phyloP scores from a whole-genome alignment of 2,113 vertebrate genomes.

The Grammomys surdaster region DNA sequence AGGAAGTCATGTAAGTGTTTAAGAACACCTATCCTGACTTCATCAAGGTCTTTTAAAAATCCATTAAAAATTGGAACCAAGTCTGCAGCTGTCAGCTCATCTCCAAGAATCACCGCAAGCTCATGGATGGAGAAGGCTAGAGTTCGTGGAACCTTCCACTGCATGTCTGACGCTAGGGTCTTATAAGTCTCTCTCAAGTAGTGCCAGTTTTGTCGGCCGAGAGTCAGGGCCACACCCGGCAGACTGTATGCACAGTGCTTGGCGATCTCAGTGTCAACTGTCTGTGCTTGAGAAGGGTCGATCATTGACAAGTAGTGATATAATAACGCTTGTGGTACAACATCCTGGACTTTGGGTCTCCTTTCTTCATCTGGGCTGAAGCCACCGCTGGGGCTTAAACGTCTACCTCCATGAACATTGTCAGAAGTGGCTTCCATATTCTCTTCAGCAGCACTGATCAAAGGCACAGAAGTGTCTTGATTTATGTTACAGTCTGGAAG shows the following conservation, averaged over 20 bases:
- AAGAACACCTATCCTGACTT: slow-evolving; percentile 78
- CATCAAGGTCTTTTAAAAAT: slow-evolving; percentile 95
- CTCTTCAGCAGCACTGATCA: slow-evolving; percentile 86
- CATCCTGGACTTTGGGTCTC: slow-evolving; percentile 94
- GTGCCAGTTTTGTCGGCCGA: slow-evolving; percentile 98
- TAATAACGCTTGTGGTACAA: slow-evolving; percentile 96
- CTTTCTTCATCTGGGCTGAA: slow-evolving; percentile 91
- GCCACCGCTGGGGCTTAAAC: slow-evolving; percentile 86
- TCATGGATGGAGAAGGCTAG: slow-evolving; percentile 99
- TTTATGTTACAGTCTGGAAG: slow-evolving; percentile 84
- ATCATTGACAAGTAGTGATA: slow-evolving; percentile 99
- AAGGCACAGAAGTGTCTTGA: not conserved
- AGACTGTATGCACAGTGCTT: slow-evolving; percentile 99
- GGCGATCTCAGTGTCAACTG: slow-evolving; percentile 97
- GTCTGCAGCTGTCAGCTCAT: slow-evolving; percentile 97
- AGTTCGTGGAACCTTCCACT: slow-evolving; percentile 95
- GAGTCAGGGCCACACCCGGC: slow-evolving; percentile 95
- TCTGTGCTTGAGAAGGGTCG: slow-evolving; percentile 96
- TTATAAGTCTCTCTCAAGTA: slow-evolving; percentile 98
- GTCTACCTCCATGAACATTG: slow-evolving; percentile 88
- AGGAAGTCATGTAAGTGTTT: slow-evolving; percentile 96
- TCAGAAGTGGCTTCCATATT: slow-evolving; percentile 85
- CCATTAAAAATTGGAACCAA: slow-evolving; percentile 98
- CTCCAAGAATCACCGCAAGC: slow-evolving; percentile 96
- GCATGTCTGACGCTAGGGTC: slow-evolving; percentile 97